phyloP scores from a whole-genome alignment of 1,140 invertebrate genomes.

The Solen grandis region DNA sequence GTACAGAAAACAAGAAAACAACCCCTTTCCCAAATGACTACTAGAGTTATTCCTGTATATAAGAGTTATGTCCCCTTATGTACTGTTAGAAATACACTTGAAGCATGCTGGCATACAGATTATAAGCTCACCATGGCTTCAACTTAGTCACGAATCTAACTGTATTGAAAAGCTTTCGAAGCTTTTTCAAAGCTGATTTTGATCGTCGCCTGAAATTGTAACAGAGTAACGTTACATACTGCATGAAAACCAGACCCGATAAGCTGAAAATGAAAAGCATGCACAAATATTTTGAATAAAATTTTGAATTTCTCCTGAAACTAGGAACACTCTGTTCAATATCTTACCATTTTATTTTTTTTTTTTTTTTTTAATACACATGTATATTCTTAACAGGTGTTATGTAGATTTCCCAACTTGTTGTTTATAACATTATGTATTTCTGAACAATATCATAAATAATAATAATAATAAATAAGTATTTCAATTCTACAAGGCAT shows the following conservation, averaged over 20 bases:
- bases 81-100: too few species aligned
- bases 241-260: not conserved
- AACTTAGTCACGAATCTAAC: conserved; percentile 78
- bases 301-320: not conserved
- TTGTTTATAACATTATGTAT: too few species aligned
- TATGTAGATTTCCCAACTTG: too few species aligned
- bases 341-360: not conserved
- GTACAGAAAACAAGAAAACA: too few species aligned
- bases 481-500: too few species aligned
- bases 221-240: not conserved
- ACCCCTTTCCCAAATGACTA: too few species aligned
- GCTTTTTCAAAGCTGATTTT: conserved; percentile 72
- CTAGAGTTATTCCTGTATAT: too few species aligned
- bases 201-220: conserved; percentile 59
- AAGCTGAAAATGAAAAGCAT: not conserved
- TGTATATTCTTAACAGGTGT: too few species aligned
- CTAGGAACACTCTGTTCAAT: not conserved
- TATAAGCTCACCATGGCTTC: conserved; percentile 76
- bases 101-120: too few species aligned
- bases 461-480: too few species aligned
- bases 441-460: too few species aligned
- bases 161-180: conserved; percentile 77
- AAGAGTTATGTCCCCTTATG: too few species aligned
- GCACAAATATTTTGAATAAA: not conserved
- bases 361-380: not conserved